Conservation (phyloP, 1,140 invertebrate genomes). For the Sarcophaga bullata region DNA sequence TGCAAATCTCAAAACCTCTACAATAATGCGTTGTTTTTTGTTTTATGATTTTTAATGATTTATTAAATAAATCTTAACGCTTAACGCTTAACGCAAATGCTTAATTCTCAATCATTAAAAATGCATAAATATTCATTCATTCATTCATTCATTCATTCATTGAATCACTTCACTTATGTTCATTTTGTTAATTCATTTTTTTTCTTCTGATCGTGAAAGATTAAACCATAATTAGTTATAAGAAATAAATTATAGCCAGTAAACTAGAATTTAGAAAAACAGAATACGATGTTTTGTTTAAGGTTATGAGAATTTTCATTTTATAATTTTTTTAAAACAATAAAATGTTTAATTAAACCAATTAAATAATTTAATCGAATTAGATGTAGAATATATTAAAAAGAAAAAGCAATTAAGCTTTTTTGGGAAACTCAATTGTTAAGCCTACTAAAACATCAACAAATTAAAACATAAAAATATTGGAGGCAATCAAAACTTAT, state of each 20-base stretch:
- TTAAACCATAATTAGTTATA: not conserved
- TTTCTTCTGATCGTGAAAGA: not conserved
- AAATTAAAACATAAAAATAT: too few relatives aligned
- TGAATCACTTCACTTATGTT: not conserved
- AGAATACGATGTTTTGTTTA: not conserved
- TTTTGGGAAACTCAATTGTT: not conserved
- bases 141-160: not conserved
- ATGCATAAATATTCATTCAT: not conserved
- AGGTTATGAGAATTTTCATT: constrained; percentile 19
- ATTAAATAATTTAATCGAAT: not conserved
- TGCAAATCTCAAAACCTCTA: too few relatives aligned
- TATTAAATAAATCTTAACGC: not conserved
- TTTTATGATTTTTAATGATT: not conserved
- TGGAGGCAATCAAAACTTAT: too few relatives aligned
- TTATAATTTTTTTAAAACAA: not conserved
- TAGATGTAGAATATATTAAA: not conserved
- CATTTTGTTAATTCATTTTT: not conserved
- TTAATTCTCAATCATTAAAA: not conserved
- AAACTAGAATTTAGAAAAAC: not conserved
- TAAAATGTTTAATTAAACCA: not conserved
- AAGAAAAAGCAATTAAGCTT: not conserved
- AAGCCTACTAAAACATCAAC: too few relatives aligned
- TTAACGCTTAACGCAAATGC: not conserved
- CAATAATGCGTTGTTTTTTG: not conserved
- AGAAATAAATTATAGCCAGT: not conserved